These are phyloP conservation scores for Parambassis ranga DNA, from an alignment of 2,797 vertebrate genomes.

Conservation along the genomic window DNA sequence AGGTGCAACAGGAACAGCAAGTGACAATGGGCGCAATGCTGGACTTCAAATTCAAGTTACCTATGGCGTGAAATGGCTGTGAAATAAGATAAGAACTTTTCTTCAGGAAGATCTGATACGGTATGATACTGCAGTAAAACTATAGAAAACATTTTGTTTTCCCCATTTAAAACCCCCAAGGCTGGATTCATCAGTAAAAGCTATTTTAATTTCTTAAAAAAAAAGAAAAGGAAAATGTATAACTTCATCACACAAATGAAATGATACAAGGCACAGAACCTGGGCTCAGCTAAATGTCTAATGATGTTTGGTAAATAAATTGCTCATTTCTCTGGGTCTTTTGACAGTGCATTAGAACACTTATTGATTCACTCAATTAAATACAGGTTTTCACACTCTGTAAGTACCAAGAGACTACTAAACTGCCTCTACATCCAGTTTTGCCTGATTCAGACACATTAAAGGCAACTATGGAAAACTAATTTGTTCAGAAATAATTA, in stretches of 20 bases:
- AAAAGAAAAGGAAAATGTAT: constrained; percentile 21
- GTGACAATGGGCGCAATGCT: too few species aligned
- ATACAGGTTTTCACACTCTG: constrained; percentile 78
- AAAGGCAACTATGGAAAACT: constrained; percentile 76
- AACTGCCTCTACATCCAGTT: constrained; percentile 72
- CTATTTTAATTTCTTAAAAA: neutral
- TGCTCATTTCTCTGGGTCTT: constrained; percentile 65
- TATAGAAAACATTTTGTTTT: neutral
- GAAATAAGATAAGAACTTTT: neutral
- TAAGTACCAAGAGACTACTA: constrained; percentile 79
- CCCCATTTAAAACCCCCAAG: neutral
- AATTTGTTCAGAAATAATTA: constrained; percentile 81
- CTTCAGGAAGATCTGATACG: neutral
- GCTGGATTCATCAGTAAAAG: neutral
- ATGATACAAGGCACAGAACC: constrained; percentile 33
- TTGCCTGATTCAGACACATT: constrained; percentile 78
- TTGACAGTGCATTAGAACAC: constrained; percentile 75
- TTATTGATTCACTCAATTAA: constrained; percentile 84
- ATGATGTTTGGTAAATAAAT: constrained; percentile 69
- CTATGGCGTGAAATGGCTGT: too few species aligned
- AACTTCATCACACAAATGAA: constrained; percentile 23
- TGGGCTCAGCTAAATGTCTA: constrained; percentile 52
- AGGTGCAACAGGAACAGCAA: constrained; percentile 36
- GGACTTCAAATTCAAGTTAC: too few species aligned
- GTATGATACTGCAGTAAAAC: neutral